These are phyloP conservation scores for Montipora capitata DNA, from an alignment of 92 coral and sea anemone genomes.

Conservation along the genomic window DNA sequence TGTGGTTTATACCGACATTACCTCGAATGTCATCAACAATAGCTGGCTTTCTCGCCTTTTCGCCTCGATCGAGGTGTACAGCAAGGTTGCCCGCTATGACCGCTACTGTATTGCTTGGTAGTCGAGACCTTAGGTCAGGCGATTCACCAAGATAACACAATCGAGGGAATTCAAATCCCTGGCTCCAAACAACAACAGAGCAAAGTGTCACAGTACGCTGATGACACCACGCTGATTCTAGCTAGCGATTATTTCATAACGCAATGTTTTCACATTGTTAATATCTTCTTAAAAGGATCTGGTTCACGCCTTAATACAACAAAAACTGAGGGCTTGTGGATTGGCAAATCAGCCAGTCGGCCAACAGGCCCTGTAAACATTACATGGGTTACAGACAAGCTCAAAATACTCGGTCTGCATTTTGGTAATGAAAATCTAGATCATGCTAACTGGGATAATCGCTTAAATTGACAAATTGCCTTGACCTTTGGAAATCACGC, in stretches of 20 bases:
- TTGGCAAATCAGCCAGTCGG: slow-evolving; percentile 57
- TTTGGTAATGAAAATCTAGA: slow-evolving; percentile 27
- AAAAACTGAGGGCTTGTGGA: slow-evolving; percentile 62
- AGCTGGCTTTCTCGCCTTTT: slow-evolving; percentile 23
- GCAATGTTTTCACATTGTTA: slow-evolving; percentile 16
- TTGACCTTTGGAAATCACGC: slow-evolving; percentile 27
- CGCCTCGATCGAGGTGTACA: slow-evolving; percentile 14
- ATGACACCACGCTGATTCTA: slow-evolving; percentile 35
- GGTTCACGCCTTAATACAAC: slow-evolving; percentile 40
- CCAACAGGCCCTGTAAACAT: slow-evolving; percentile 30
- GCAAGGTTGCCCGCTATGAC: slow-evolving; percentile 55
- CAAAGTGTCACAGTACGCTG: slow-evolving; percentile 37
- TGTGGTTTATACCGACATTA: slow-evolving; percentile 14
- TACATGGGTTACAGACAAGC: slow-evolving; percentile 49
- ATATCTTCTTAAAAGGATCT: slow-evolving; percentile 36
- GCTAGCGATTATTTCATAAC: slow-evolving; percentile 11
- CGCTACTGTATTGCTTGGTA: neutral
- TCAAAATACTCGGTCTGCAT: slow-evolving; percentile 45
- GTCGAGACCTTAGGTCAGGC: slow-evolving; percentile 10
- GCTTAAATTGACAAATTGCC: slow-evolving; percentile 9
- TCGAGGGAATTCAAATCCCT: slow-evolving; percentile 20
- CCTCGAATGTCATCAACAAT: slow-evolving; percentile 37
- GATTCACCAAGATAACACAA: neutral
- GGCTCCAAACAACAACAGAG: neutral
- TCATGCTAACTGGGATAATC: slow-evolving; percentile 45